Conservation (phyloP, 2,113 vertebrate genomes). For the Nerophis ophidion region DNA sequence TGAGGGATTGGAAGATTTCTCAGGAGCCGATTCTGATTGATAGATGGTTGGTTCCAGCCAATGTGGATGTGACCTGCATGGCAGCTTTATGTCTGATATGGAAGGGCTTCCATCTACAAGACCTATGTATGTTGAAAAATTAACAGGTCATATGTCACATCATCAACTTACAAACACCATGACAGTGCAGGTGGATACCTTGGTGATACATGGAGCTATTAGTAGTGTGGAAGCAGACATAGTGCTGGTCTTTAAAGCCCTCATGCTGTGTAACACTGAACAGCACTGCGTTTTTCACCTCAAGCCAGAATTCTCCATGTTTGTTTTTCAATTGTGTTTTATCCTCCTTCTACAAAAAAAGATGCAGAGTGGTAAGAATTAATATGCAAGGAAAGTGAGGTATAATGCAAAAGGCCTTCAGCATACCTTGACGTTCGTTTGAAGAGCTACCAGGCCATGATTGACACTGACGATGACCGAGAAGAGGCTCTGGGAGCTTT, state of each 20-base stretch:
- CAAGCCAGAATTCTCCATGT: constrained; percentile 93
- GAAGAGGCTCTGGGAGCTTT: constrained; percentile 87
- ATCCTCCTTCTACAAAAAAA: constrained; percentile 72
- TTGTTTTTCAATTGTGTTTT: constrained; percentile 76
- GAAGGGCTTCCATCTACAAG: constrained; percentile 75
- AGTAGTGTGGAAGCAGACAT: constrained; percentile 86
- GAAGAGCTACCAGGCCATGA: constrained; percentile 84
- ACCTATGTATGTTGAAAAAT: constrained; percentile 58
- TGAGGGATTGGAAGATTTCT: constrained; percentile 66
- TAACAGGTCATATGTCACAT: neutral
- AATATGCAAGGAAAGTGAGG: neutral
- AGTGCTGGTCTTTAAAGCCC: constrained; percentile 92
- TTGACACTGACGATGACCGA: constrained; percentile 84
- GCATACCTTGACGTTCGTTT: constrained; percentile 84
- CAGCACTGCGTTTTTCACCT: constrained; percentile 81
- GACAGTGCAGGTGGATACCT: constrained; percentile 67
- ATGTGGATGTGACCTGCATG: constrained; percentile 81
- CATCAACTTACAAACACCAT: neutral
- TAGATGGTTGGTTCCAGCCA: constrained; percentile 93
- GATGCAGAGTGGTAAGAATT: neutral
- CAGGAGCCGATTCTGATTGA: constrained; percentile 78
- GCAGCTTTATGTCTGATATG: constrained; percentile 77
- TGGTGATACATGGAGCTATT: constrained; percentile 88
- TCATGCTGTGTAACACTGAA: constrained; percentile 90
- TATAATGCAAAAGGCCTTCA: neutral